phyloP scores from a whole-genome alignment of 2,888 invertebrate genomes.

The Limnephilus rhombicus region DNA sequence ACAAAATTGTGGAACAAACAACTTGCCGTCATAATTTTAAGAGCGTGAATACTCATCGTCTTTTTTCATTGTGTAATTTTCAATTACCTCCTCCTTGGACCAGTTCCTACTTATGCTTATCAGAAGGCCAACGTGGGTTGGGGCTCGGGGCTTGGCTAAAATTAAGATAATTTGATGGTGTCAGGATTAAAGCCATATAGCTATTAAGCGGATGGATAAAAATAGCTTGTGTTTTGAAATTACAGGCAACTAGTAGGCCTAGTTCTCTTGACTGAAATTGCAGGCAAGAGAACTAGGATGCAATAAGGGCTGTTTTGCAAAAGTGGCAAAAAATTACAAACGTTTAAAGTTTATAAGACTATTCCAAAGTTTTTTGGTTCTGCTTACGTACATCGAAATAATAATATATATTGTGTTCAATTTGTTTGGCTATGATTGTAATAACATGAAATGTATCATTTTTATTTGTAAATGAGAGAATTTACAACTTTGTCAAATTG shows the following conservation, averaged over 20 bases:
- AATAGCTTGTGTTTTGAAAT: neutral
- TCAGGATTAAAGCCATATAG: neutral
- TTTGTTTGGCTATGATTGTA: too few species aligned
- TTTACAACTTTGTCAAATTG: too few species aligned
- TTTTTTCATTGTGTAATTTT: conserved; percentile 6
- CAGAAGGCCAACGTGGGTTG: neutral
- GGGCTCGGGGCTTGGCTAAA: neutral
- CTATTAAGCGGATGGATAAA: neutral
- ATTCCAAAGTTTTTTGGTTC: too few species aligned
- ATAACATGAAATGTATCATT: too few species aligned
- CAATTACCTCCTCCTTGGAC: neutral
- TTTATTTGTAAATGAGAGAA: too few species aligned
- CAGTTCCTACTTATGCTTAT: neutral
- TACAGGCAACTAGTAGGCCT: too few species aligned
- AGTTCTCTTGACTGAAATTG: neutral
- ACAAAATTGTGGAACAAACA: conserved; percentile 26
- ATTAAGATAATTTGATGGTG: neutral
- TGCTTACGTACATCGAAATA: too few species aligned
- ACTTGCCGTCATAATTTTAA: conserved; percentile 10
- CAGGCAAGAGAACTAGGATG: too few species aligned
- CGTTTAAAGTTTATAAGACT: too few species aligned
- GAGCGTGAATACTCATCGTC: neutral
- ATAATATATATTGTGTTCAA: too few species aligned
- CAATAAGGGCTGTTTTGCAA: too few species aligned
- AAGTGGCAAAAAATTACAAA: too few species aligned